phyloP scores from a whole-genome alignment of 2,888 invertebrate species.

The Pollenia amentaria region DNA sequence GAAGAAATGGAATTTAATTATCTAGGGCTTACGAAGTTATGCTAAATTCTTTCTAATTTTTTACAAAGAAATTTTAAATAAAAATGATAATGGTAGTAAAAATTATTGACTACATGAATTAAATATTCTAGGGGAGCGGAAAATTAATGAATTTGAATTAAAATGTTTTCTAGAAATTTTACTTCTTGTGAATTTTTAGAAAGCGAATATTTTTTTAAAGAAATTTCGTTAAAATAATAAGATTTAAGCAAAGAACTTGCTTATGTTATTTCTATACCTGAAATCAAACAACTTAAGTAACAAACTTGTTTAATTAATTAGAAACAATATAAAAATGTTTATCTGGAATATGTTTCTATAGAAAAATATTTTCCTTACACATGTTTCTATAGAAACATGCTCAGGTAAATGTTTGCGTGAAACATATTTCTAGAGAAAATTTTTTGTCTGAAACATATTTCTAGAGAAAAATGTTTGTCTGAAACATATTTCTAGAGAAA shows the following conservation, averaged over 20 bases:
- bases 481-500: no score
- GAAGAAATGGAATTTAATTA: not conserved
- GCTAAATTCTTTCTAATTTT: not conserved
- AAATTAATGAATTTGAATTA: not conserved
- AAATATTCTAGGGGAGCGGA: not conserved
- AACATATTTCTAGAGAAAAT: no score
- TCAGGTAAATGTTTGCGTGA: no score
- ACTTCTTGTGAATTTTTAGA: no score
- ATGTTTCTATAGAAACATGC: no score
- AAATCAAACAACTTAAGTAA: constrained; percentile 38
- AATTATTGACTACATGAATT: not conserved
- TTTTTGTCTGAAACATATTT: no score
- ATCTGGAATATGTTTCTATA: no score
- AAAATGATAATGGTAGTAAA: not conserved
- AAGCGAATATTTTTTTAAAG: not conserved
- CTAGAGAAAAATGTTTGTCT: no score
- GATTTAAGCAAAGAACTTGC: not conserved
- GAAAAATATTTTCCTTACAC: no score
- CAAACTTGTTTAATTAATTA: not conserved
- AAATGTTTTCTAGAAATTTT: not conserved
- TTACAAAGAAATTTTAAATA: not conserved
- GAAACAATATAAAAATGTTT: not conserved
- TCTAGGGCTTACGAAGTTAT: not conserved
- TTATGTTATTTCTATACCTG: no score
- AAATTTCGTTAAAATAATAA: no score